Evolutionary conservation across 2,113 vertebrate species (phyloP).

Genomic region (Cricetomys ansorgei): DNA sequence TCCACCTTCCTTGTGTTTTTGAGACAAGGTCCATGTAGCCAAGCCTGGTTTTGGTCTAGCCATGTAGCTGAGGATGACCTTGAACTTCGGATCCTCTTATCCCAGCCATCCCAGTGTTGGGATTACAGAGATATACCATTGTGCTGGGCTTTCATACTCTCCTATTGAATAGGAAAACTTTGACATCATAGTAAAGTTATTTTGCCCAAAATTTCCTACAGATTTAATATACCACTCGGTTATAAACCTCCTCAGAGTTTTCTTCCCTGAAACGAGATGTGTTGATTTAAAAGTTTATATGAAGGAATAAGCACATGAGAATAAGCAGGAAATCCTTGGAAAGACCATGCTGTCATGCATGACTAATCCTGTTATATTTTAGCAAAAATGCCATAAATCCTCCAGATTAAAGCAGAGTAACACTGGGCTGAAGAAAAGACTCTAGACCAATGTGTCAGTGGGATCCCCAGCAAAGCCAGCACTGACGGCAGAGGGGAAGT

Average conservation of each 20-base stretch:
- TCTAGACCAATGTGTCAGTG: neutral
- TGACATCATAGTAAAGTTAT: neutral
- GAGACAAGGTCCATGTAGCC: too few species aligned
- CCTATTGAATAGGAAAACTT: neutral
- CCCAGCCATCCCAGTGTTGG: neutral
- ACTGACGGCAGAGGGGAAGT: neutral
- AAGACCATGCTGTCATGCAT: neutral
- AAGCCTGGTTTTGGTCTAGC: neutral
- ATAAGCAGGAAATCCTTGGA: slow-evolving; percentile 46
- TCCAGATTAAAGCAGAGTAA: slow-evolving; percentile 1
- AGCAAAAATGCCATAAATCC: slow-evolving; percentile 23
- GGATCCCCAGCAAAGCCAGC: neutral
- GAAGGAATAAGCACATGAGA: slow-evolving; percentile 38
- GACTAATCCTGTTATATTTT: slow-evolving; percentile 37
- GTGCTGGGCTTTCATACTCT: neutral
- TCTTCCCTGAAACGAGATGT: neutral
- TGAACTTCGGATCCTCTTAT: neutral
- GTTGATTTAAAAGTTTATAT: slow-evolving; percentile 52
- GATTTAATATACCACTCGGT: slow-evolving; percentile 4
- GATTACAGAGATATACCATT: neutral
- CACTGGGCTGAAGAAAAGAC: slow-evolving; percentile 26
- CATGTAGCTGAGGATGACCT: neutral
- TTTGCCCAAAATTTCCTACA: slow-evolving; percentile 7
- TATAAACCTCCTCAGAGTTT: slow-evolving; percentile 22
- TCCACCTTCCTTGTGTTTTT: neutral